Base-by-base conservation (phyloP, 2,797 vertebrate species). In the Ptychobarbus kaznakovi region DNA sequence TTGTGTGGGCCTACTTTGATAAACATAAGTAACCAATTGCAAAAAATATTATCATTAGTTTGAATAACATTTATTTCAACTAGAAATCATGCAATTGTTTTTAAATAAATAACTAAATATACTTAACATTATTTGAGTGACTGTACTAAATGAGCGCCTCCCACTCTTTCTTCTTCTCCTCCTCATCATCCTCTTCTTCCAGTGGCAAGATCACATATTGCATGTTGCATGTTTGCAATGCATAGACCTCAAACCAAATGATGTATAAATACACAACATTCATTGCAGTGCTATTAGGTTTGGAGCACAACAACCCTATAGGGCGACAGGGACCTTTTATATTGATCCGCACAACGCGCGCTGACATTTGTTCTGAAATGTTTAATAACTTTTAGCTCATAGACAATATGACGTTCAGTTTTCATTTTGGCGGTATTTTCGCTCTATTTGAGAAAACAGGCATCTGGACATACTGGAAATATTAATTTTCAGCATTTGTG, bases 201-300 rank as follows among this genome's bases (percentile, higher is more conserved):
- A 61, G 22, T 78, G 76, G 13, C 40, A 28, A 38, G 40, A 63
- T 79, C 56, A 79, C 76, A 79, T 25, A 70, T n/a, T 44, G 40
- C 68, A n/a, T 78, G 76, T 78, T 63, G 53, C 76, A 12, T 13
- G 35, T 15, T 61, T 16, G 38, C 35, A 61, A 13, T 40, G 35
- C 38, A 28, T 28, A 78, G 2, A 28, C 8, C 15, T 28, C n/a
- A 28, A 42, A 63, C n/a, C 15, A 79, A 40, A 63, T 76, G 5
- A 76, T 63, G 2, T 63, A 63, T 61, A 25, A 63, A 63, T 20
- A 18, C 38, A 42, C 7, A 61, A 44, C 40, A 35, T 35, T 6
- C 28, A 35, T 53, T 32, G 25, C 4, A 76, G 15, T 38, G 32
- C 20, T 40, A 16, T 74, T 74, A 28, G 40, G 70, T 73, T 74